Conservation (phyloP, 2,797 vertebrate species). For the Heterohyrax brucei region DNA sequence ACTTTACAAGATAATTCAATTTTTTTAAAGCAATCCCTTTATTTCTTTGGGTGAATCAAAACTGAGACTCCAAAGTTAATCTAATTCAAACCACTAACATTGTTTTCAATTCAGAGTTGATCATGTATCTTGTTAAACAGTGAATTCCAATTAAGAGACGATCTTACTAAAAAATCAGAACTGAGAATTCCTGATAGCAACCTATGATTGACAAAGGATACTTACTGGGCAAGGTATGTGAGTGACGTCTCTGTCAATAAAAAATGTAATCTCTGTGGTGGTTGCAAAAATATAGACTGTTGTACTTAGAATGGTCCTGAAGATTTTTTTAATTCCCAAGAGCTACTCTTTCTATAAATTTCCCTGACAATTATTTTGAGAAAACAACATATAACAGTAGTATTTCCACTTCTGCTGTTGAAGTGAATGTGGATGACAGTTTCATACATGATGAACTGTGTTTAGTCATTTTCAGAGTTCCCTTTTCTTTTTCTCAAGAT, state of each 20-base stretch:
- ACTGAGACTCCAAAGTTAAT: slow-evolving; percentile 23
- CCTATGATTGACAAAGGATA: not conserved
- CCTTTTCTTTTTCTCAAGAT: not conserved
- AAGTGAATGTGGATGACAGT: not conserved
- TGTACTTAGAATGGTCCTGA: slow-evolving; percentile 12
- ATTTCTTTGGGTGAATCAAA: slow-evolving; percentile 28
- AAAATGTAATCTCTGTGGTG: not conserved
- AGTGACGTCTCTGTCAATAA: not conserved
- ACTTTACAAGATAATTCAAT: not conserved
- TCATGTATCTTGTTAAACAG: not conserved
- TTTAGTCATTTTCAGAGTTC: not conserved
- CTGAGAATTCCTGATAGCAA: not conserved
- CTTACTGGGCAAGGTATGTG: not conserved
- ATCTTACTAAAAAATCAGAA: not conserved
- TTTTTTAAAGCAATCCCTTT: slow-evolving; percentile 1
- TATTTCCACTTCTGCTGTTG: not conserved
- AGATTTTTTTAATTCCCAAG: not conserved
- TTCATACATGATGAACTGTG: not conserved
- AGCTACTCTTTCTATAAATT: not conserved
- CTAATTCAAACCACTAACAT: slow-evolving; percentile 28
- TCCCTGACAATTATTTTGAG: slow-evolving; percentile 7
- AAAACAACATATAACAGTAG: not conserved
- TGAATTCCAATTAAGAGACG: not conserved
- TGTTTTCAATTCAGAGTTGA: not conserved
- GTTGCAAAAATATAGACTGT: not conserved